A percentile compares a stretch with the other conserved stretches of the same genome.
Conservation (phyloP, 2,113 vertebrate species). For the Pangasianodon gigas region DNA sequence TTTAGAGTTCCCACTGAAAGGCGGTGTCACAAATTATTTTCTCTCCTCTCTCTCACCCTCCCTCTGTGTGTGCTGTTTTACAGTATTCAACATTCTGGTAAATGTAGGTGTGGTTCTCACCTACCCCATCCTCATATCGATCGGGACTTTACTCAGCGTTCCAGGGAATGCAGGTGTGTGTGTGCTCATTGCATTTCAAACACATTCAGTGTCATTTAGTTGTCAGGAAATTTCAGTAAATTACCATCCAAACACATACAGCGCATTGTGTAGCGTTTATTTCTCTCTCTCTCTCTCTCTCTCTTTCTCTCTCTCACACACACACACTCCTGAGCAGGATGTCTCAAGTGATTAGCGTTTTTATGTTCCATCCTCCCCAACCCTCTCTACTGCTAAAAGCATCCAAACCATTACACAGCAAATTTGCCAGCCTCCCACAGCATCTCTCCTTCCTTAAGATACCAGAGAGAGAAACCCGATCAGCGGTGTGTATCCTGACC, state of each 20-base stretch:
- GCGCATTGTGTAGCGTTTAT: background rate
- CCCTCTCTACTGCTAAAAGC: conserved; percentile 38
- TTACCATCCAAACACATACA: background rate
- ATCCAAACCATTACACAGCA: conserved; percentile 68
- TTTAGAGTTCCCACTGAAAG: conserved; percentile 18
- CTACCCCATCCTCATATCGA: conserved; percentile 96
- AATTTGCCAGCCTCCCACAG: conserved; percentile 48
- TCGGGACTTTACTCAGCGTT: conserved; percentile 95
- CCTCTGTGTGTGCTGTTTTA: conserved; percentile 27
- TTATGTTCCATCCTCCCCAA: conserved; percentile 39
- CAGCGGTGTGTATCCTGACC: conserved; percentile 57
- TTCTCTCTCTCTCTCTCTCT: background rate
- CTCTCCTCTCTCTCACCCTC: background rate
- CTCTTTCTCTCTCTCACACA: background rate
- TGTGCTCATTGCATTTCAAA: background rate
- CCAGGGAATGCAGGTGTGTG: conserved; percentile 93
- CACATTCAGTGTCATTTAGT: background rate
- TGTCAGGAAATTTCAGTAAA: background rate
- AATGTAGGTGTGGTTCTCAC: conserved; percentile 95
- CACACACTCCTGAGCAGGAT: background rate
- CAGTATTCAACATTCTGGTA: conserved; percentile 96
- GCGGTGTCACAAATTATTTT: background rate
- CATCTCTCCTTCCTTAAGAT: conserved; percentile 53
- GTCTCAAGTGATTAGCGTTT: conserved; percentile 63
- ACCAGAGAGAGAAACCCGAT: conserved; percentile 54